Percentiles rank a stretch among this genome's conserved stretches.
Conservation (phyloP, 2,888 invertebrate genomes). For the Ichneumoninae sp. region DNA sequence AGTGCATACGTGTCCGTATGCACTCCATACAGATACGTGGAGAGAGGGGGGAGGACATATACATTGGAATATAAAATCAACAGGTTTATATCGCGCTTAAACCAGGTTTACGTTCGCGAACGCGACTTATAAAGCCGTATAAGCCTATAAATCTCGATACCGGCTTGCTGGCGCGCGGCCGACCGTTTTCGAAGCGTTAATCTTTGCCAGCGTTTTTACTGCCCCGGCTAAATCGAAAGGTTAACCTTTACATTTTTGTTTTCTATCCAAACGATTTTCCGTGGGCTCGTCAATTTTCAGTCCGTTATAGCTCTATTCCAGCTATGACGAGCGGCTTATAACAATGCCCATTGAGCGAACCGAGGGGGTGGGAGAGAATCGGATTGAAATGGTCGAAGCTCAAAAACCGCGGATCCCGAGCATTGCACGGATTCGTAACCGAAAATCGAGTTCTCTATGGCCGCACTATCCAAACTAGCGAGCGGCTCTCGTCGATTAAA, state of each 20-base stretch:
- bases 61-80: slow-evolving; percentile 70
- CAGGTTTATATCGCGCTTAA: slow-evolving; percentile 72
- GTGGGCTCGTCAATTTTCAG: slow-evolving; percentile 31
- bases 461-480: slow-evolving; percentile 15
- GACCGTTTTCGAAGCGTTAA: slow-evolving; percentile 44
- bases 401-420: slow-evolving; percentile 1
- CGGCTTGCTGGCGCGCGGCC: slow-evolving; percentile 32
- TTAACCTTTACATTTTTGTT: slow-evolving; percentile 22
- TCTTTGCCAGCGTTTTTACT: slow-evolving; percentile 16
- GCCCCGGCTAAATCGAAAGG: slow-evolving; percentile 6
- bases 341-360: slow-evolving; percentile 19
- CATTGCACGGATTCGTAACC: neutral
- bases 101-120: slow-evolving; percentile 63
- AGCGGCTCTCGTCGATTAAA: slow-evolving; percentile 38
- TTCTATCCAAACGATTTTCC: slow-evolving; percentile 23
- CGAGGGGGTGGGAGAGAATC: slow-evolving; percentile 12
- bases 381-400: neutral
- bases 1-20: neutral
- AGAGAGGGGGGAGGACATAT: neutral
- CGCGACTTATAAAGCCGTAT: slow-evolving; percentile 71
- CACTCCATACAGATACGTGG: neutral
- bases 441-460: slow-evolving; percentile 29
- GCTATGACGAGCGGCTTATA: neutral
- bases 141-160: slow-evolving; percentile 71
- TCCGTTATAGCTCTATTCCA: neutral